Base-by-base conservation (phyloP, 2,797 vertebrate genomes). In the Falco berigora region DNA sequence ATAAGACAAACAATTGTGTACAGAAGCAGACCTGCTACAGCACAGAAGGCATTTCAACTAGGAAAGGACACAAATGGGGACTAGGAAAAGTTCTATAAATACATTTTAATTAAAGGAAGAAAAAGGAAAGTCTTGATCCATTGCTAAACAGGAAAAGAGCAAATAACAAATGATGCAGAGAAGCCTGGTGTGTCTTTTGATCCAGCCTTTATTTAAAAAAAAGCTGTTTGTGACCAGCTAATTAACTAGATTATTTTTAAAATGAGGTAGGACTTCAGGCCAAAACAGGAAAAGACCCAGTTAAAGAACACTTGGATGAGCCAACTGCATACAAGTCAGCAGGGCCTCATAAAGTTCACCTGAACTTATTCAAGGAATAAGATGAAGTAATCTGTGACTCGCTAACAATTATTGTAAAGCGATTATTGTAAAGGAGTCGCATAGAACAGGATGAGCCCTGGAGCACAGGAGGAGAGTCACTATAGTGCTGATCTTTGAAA, bases 111-210 rank as follows among this genome's bases (percentile, higher is more conserved):
- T 91, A 92, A 73, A 95, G 96, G 82, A 94, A 96, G 79, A 96
- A 96, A 96, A 96, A 96, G 72, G 90, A 96, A 96, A 97, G 95
- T 96, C 94, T 68, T 63, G 27, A 50, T 88, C 58, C 50, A 69
- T 80, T 91, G 52, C 91, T 94, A 88, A 96, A 92, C 95, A 94
- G 96, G 96, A 96, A 97, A 86, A 91, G 58, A 88, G 24, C 91
- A 88, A 91, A 81, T 91, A 94, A 85, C 69, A 93, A 58, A 80
- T 68, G 84, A 86, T 92, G 34, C 76, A 75, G 64, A 64, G 68
- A 94, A 90, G 30, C 24, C n/a, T 86, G 66, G 22, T 3, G 0
- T 44, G 44, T 47, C 8, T 83, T 30, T 90, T 75, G 59, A 94
- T 91, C 23, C 68, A 91, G 30, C 6, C 12, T 3, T 74, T 49